Base-by-base conservation (phyloP, 2,113 vertebrate genomes). In the Cervus canadensis region DNA sequence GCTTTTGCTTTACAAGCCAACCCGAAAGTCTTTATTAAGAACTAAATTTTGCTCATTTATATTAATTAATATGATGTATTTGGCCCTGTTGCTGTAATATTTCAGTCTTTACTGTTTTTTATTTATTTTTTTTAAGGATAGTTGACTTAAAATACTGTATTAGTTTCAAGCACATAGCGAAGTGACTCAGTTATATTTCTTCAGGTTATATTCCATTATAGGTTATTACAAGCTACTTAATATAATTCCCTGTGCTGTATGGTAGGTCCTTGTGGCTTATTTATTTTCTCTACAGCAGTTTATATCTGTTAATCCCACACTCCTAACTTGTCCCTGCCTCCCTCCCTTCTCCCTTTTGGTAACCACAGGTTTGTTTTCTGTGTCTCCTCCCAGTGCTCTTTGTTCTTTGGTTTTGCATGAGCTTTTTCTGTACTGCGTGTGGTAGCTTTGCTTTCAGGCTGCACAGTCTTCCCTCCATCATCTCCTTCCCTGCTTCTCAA, bases 1-100 rank as follows among this genome's bases (percentile, higher is more conserved):
- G 12, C 19, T 97, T 97, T 82, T 87, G 28, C 19, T 95, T 89
- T 91, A 40, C 52, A 21, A 96, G 26, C 40, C 60, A 87, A 33
- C 81, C 30, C 82, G 28, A 67, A 95, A 76, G 30, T 93, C 25
- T 88, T 92, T 88, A 62, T 83, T 56, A 83, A 83, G 23, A 92
- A 8, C 23, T 85, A 95, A 57, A 57, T 83, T 78, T 94, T 95
- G 25, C 30, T 87, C 26, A 71, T 83, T 96, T 94, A 84, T 5
- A 79, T 87, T 64, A 89, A 74, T 90, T 60, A 82, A 76, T 52
- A 76, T 62, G 40, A 71, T 52, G 52, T n/a, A 30, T 84, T 88
- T 64, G 45, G n/a, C 25, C 87, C 92, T 91, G 7, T 95, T 93
- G 79, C 50, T 88, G 33, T 88, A 59, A 74, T 54, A 76, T 56